Base-by-base conservation (phyloP, 2,888 invertebrate genomes). In the Biston stratarius region DNA sequence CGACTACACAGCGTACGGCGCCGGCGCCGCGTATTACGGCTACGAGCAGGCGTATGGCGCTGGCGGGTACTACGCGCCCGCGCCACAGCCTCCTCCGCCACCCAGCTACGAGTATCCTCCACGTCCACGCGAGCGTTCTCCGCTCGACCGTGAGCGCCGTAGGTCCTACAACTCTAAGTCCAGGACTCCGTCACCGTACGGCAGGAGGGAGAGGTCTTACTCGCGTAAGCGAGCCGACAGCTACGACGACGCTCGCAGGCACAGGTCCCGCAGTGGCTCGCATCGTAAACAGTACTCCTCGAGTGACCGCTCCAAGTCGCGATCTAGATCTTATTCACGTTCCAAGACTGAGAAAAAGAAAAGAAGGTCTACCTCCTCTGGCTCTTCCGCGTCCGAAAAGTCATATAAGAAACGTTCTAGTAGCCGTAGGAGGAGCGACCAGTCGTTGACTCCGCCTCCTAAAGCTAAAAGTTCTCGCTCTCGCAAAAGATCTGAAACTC, bases 281-380 rank as follows among this genome's bases (percentile, higher is more conserved):
- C 78, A 84, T 69, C 81, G 80, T 42, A 80, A 79, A 34, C 88
- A 87, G 64, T 92, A 92, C 78, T 87, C 88, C 36, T 90, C 91
- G 7, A 91, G 92, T 79, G 90, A 87, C 48, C 79, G 83, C 34
- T 88, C 90, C 0, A 87, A 85, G 58, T 89, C 88, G 24, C 80
- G 87, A 34, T 90, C 90, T 24, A 81, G 82, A 52, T 90, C 90
- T 33, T 87, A 86, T 74, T 85, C 88, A 14, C 80, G 80, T 53
- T 82, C 85, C 10, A 84, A 77, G 66, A 82, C 64, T 77, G 74
- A 53, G 7, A 62, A 49, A 56, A 82, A 83, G 53, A 83, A 81
- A 36, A 64, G 69, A 36, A 59, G 58, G 64, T 83, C 86, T 8
- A 68, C 73, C 6, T 90, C 92, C 24, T 83, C 88, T 0, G 80